Conservation (phyloP, 2,797 vertebrate genomes). For the Odontamblyopus lacepedii region DNA sequence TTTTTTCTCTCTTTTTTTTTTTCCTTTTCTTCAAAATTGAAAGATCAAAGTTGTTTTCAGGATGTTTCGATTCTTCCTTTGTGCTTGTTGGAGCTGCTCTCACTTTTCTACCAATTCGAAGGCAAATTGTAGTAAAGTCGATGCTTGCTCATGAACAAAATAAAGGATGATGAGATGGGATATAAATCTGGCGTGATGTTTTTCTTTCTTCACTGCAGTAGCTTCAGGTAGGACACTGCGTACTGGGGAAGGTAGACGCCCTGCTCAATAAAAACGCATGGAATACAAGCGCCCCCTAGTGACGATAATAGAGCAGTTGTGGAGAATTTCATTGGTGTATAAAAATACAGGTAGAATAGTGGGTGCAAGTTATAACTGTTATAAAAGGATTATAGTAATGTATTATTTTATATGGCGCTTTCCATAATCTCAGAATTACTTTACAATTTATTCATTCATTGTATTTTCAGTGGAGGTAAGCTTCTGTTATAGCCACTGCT, state of each 20-base stretch:
- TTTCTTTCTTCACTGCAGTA: slow-evolving; percentile 7
- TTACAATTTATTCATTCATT: too few relatives aligned
- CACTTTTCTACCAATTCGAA: slow-evolving; percentile 80
- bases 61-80: slow-evolving; percentile 74
- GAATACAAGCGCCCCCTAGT: slow-evolving; percentile 37
- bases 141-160: slow-evolving; percentile 84
- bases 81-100: slow-evolving; percentile 79
- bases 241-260: slow-evolving; percentile 4
- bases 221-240: slow-evolving; percentile 5
- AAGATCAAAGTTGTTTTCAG: slow-evolving; percentile 58
- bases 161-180: slow-evolving; percentile 82
- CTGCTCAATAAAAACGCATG: neutral
- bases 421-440: too few relatives aligned
- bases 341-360: too few relatives aligned
- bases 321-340: neutral
- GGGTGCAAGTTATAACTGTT: neutral
- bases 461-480: too few relatives aligned
- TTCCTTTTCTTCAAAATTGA: slow-evolving; percentile 65
- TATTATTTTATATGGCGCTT: too few relatives aligned
- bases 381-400: neutral
- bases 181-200: slow-evolving; percentile 46
- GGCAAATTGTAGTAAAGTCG: slow-evolving; percentile 80
- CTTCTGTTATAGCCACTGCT: too few relatives aligned
- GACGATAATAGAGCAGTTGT: slow-evolving; percentile 16
- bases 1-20: slow-evolving; percentile 33